phyloP scores from a whole-genome alignment of 2,888 invertebrate species.

The Kryphioiulus occultus region DNA sequence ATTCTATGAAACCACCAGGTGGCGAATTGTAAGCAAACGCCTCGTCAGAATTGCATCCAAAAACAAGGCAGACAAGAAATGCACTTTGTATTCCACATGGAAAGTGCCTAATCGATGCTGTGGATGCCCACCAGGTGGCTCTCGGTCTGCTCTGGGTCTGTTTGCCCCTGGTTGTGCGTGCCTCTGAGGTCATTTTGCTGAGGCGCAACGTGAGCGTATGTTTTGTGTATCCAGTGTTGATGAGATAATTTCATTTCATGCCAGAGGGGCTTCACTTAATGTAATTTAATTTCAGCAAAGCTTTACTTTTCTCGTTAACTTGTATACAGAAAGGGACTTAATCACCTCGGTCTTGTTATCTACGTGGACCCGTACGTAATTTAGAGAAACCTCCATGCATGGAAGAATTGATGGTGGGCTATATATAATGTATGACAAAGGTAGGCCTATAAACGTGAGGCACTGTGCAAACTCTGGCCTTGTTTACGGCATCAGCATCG shows the following conservation, averaged over 20 bases:
- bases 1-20: background rate
- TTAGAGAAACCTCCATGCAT: slow-evolving; percentile 35
- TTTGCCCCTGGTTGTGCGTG: slow-evolving; percentile 7
- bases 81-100: background rate
- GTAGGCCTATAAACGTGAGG: slow-evolving; percentile 17
- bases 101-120: background rate
- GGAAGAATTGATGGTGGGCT: slow-evolving; percentile 19
- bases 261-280: slow-evolving; percentile 35
- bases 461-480: background rate
- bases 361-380: slow-evolving; percentile 30
- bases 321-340: slow-evolving; percentile 35
- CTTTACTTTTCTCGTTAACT: slow-evolving; percentile 35
- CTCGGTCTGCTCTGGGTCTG: background rate
- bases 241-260: slow-evolving; percentile 35
- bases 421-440: slow-evolving; percentile 35
- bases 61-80: too few species aligned
- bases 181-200: slow-evolving; percentile 12
- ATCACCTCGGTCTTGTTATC: slow-evolving; percentile 35
- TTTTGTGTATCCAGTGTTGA: slow-evolving; percentile 30
- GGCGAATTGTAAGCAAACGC: background rate
- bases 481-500: slow-evolving; percentile 31
- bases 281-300: slow-evolving; percentile 35
- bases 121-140: background rate
- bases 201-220: slow-evolving; percentile 8
- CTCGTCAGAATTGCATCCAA: too few species aligned